Evolutionary conservation across 1,140 invertebrate species (phyloP).

Genomic region (Ephestia elutella): DNA sequence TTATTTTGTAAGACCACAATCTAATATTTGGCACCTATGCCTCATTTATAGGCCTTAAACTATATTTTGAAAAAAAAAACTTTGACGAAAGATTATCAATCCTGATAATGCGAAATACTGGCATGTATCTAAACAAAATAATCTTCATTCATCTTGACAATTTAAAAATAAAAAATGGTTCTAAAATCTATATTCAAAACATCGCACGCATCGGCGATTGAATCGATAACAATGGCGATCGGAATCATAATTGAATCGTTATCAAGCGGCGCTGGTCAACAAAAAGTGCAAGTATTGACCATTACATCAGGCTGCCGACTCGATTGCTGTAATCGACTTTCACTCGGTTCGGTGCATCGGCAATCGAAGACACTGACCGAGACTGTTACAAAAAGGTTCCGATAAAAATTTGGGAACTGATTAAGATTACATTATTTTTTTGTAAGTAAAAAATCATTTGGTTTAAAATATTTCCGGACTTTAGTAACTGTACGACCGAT

Average conservation of each 20-base stretch:
- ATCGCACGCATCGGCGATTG: neutral
- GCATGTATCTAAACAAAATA: neutral
- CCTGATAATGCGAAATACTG: neutral
- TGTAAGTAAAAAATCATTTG: neutral
- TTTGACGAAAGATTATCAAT: too few species aligned
- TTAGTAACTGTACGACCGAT: too few species aligned
- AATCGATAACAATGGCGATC: conserved; percentile 6
- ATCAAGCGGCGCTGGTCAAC: conserved; percentile 22
- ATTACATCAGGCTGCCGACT: conserved; percentile 53
- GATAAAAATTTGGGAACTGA: conserved; percentile 1
- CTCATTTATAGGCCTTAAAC: too few species aligned
- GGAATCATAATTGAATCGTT: conserved; percentile 16
- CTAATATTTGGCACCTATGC: too few species aligned
- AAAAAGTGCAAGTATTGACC: conserved; percentile 47
- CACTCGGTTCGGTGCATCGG: conserved; percentile 42
- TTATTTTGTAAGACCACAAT: neutral
- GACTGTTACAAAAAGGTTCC: conserved; percentile 18
- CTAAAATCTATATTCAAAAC: conserved; percentile 1
- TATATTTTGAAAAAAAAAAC: too few species aligned
- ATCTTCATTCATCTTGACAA: neutral
- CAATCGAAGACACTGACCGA: conserved; percentile 37
- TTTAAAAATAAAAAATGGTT: neutral
- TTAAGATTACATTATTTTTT: neutral
- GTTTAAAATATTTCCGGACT: too few species aligned
- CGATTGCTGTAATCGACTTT: conserved; percentile 57